phyloP scores from a whole-genome alignment of 1,140 invertebrate species.

The Drosophila kohkoa region DNA sequence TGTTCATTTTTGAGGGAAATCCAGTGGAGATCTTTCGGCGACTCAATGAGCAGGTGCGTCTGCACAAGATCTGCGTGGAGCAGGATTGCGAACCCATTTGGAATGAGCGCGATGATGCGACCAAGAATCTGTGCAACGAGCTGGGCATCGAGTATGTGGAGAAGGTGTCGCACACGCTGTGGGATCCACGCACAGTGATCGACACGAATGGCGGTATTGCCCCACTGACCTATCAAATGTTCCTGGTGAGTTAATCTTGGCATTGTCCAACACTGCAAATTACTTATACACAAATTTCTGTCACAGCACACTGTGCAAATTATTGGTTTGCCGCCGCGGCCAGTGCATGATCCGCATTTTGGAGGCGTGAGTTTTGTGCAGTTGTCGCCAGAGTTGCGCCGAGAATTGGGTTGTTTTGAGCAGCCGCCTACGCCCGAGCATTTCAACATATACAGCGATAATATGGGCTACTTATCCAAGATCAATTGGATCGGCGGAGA shows the following conservation, averaged over 20 bases:
- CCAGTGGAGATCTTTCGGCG: constrained; percentile 88
- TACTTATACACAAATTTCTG: neutral
- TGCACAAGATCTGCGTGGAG: constrained; percentile 88
- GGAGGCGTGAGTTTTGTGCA: constrained; percentile 85
- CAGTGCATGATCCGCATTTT: constrained; percentile 86
- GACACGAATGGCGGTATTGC: constrained; percentile 89
- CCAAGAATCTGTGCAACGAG: constrained; percentile 87
- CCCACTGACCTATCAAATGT: constrained; percentile 91
- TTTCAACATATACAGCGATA: constrained; percentile 86
- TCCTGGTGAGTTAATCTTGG: constrained; percentile 85
- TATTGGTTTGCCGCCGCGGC: constrained; percentile 88
- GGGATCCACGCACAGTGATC: constrained; percentile 89
- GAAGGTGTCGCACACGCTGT: constrained; percentile 90
- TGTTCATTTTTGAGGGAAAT: constrained; percentile 88
- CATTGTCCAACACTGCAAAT: neutral
- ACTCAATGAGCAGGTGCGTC: constrained; percentile 86
- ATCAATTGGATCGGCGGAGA: constrained; percentile 89
- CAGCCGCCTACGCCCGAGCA: constrained; percentile 87
- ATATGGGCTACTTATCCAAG: constrained; percentile 73
- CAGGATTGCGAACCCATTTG: constrained; percentile 91
- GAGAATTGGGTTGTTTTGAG: constrained; percentile 85
- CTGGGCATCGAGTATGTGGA: constrained; percentile 87
- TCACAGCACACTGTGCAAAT: constrained; percentile 87
- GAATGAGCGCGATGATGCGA: constrained; percentile 87
- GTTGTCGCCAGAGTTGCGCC: constrained; percentile 84